A percentile compares a stretch with the other conserved stretches of the same genome.
phyloP scores from a whole-genome alignment of 1,140 invertebrate genomes.

The Agrypnia vestita region DNA sequence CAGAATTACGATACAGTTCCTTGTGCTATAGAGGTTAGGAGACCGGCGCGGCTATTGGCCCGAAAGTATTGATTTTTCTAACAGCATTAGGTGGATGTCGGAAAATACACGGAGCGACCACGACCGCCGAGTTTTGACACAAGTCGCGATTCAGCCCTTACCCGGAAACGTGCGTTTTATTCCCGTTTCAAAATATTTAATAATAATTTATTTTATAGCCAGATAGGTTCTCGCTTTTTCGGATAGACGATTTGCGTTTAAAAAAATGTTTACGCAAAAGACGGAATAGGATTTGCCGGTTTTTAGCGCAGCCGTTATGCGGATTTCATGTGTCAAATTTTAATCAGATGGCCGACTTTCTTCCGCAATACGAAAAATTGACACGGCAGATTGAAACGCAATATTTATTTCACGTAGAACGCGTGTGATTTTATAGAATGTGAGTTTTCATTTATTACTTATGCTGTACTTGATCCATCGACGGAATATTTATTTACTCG shows the following conservation, averaged over 20 bases:
- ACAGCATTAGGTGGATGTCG: slow-evolving; percentile 43
- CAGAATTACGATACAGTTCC: slow-evolving; percentile 47
- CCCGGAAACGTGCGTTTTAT: slow-evolving; percentile 46
- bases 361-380: slow-evolving; percentile 30
- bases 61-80: slow-evolving; percentile 54
- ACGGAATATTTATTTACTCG: no score
- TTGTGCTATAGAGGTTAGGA: slow-evolving; percentile 58
- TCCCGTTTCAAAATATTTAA: slow-evolving; percentile 21
- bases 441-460: not conserved
- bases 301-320: slow-evolving; percentile 26
- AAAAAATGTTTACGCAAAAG: slow-evolving; percentile 4
- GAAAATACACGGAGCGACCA: slow-evolving; percentile 48
- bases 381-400: not conserved
- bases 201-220: not conserved
- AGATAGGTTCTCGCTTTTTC: slow-evolving; percentile 4
- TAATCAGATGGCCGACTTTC: slow-evolving; percentile 41
- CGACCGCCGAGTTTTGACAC: slow-evolving; percentile 46
- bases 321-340: slow-evolving; percentile 36
- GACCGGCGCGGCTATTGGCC: slow-evolving; percentile 60
- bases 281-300: not conserved
- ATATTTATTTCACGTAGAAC: not conserved
- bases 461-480: no score
- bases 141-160: slow-evolving; percentile 50
- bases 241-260: not conserved
- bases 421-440: slow-evolving; percentile 5